Evolutionary conservation across 2,797 vertebrate species (phyloP).

Genomic region (Enteromius radiatus): DNA sequence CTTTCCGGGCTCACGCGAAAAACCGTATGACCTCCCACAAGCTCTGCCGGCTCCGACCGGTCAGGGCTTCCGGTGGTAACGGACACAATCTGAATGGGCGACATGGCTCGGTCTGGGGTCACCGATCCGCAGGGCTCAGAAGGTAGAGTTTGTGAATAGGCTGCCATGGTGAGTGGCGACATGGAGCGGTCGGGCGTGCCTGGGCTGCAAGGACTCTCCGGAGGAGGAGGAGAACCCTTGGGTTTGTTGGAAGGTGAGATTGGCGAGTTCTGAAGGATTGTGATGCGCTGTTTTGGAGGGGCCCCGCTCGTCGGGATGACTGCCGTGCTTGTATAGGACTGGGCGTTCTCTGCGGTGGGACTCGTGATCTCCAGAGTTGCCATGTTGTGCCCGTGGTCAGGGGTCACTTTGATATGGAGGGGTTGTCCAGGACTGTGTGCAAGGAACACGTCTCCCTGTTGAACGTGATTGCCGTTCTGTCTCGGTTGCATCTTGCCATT

Average conservation of each 20-base stretch:
- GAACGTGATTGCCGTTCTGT: conserved; percentile 85
- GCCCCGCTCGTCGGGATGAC: conserved; percentile 94
- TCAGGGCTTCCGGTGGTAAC: conserved; percentile 86
- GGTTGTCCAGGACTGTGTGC: conserved; percentile 92
- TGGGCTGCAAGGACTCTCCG: conserved; percentile 78
- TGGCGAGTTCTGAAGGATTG: conserved; percentile 91
- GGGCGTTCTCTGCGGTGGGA: conserved; percentile 85
- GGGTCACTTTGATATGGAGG: conserved; percentile 95
- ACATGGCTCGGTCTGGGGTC: conserved; percentile 91
- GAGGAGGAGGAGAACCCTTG: conserved; percentile 73
- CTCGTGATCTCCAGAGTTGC: conserved; percentile 93
- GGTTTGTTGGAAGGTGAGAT: conserved; percentile 82
- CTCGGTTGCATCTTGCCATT: conserved; percentile 85
- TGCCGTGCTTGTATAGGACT: conserved; percentile 93
- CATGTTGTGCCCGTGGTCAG: conserved; percentile 90
- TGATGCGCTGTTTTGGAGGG: conserved; percentile 93
- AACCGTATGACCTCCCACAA: conserved; percentile 83
- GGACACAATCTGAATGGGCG: conserved; percentile 89
- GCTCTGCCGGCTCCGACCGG: conserved; percentile 84
- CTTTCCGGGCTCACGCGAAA: conserved; percentile 92
- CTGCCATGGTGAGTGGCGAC: conserved; percentile 84
- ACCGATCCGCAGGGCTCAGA: conserved; percentile 89
- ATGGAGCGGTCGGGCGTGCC: conserved; percentile 82
- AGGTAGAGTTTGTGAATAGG: conserved; percentile 86
- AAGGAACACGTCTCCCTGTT: conserved; percentile 87